Evolutionary conservation across 1,140 invertebrate species (phyloP).

Genomic region (Caenorhabditis tropicalis): DNA sequence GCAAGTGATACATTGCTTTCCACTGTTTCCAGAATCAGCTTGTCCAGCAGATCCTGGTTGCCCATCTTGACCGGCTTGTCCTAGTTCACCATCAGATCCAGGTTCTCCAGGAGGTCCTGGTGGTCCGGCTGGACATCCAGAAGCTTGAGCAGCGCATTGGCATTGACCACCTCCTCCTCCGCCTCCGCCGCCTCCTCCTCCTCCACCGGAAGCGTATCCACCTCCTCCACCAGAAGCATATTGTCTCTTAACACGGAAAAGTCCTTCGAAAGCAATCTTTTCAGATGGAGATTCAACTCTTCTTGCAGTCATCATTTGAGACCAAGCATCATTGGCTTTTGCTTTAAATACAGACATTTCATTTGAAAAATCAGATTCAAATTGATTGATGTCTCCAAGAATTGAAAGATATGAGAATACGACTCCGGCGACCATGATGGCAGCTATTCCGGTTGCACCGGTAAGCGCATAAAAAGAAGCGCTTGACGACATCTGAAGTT

Average conservation of each 20-base stretch:
- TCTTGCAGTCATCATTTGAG: constrained; percentile 17
- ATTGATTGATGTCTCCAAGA: constrained; percentile 38
- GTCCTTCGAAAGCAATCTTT: neutral
- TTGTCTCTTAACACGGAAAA: constrained; percentile 35
- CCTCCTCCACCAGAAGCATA: constrained; percentile 3
- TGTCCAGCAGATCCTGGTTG: constrained; percentile 22
- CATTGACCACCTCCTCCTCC: constrained; percentile 17
- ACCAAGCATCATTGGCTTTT: constrained; percentile 17
- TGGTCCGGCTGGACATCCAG: constrained; percentile 44
- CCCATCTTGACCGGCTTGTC: constrained; percentile 6
- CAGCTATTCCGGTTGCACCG: neutral
- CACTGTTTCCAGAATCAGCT: neutral
- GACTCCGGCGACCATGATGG: constrained; percentile 1
- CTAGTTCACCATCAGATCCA: constrained; percentile 28
- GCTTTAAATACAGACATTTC: constrained; percentile 13
- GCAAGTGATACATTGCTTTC: constrained; percentile 46
- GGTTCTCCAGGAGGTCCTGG: constrained; percentile 38
- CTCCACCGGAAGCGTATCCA: neutral
- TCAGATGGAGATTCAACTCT: constrained; percentile 20
- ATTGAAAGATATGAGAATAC: constrained; percentile 12
- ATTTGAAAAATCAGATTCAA: constrained; percentile 19
- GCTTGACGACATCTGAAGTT: constrained; percentile 17
- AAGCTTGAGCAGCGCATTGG: constrained; percentile 46
- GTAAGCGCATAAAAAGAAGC: constrained; percentile 13
- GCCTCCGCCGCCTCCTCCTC: neutral